Evolutionary conservation across 2,113 vertebrate species (phyloP), one percentile per base, ranked within the genome.

Genomic region (Myocastor coypus): DNA sequence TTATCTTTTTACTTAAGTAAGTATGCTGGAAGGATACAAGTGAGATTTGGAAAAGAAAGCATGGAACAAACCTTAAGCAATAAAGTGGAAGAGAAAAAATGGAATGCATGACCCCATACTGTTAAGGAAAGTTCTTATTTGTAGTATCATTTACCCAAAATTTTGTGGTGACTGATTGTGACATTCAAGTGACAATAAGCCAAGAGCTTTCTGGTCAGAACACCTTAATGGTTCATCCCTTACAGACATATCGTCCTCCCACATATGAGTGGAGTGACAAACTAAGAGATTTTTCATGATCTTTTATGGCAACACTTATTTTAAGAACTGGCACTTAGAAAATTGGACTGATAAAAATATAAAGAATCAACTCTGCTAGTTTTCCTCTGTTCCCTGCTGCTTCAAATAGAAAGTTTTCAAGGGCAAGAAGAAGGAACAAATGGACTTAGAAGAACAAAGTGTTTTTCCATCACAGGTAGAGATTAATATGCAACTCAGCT

Each of bases 381-480:
- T 93, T 94, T 92, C 64, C 59, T 97, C 57, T 97, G 87, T 94
- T 96, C 84, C 94, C 95, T 94, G 93, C 96, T 93, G 93, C 81
- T 97, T 96, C 95, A 95, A 92, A 95, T 92, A 82, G 64, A 64
- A 97, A 78, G 77, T 57, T 95, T 96, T 95, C 97, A 97, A 97
- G 97, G 97, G 66, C 97, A 97, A 92, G 85, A 93, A 95, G 63
- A 96, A 96, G 89, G 73, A 94, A 61, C 77, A 92, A 94, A 86
- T 97, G 78, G 37, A 88, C 92, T 97, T 97, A 95, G 83, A 94
- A 96, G 92, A 97, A 96, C 83, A 97, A 97, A 96, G 94, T 84
- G 59, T 40, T 96, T 95, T 89, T 80, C 89, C 86, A 20, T 89
- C 64, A 82, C 73, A 42, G 64, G 87, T 71, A 34, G 69, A 96